Conservation (phyloP, 2,888 invertebrate species). For the Tenthredo livida region DNA sequence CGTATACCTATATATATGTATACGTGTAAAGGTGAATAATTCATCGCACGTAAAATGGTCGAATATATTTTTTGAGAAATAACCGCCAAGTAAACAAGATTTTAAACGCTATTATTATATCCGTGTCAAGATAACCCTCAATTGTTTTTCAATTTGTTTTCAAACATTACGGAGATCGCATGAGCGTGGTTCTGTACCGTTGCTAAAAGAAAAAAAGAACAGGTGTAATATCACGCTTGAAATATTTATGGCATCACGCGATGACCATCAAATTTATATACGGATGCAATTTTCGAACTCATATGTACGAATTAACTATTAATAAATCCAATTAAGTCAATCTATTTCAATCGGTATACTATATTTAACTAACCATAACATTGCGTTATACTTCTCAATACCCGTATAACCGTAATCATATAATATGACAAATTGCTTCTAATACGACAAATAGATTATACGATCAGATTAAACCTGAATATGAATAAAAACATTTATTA, state of each 20-base stretch:
- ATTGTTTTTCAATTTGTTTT: constrained; percentile 10
- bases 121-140: neutral
- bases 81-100: neutral
- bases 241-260: neutral
- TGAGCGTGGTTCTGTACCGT: neutral
- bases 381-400: too few relatives aligned
- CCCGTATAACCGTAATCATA: too few relatives aligned
- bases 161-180: neutral
- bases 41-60: neutral
- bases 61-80: neutral
- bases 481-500: neutral
- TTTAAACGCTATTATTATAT: constrained; percentile 11
- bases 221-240: neutral
- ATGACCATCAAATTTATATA: constrained; percentile 5
- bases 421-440: neutral
- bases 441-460: neutral
- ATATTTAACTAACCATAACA: neutral
- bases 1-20: neutral
- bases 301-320: neutral
- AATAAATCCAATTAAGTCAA: neutral
- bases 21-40: neutral
- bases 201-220: neutral
- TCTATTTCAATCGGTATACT: neutral
- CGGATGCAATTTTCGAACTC: neutral
- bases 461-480: neutral